These are phyloP conservation scores for Pachycephala philippinensis DNA, from an alignment of 2,113 vertebrate species.

Conservation along the genomic window DNA sequence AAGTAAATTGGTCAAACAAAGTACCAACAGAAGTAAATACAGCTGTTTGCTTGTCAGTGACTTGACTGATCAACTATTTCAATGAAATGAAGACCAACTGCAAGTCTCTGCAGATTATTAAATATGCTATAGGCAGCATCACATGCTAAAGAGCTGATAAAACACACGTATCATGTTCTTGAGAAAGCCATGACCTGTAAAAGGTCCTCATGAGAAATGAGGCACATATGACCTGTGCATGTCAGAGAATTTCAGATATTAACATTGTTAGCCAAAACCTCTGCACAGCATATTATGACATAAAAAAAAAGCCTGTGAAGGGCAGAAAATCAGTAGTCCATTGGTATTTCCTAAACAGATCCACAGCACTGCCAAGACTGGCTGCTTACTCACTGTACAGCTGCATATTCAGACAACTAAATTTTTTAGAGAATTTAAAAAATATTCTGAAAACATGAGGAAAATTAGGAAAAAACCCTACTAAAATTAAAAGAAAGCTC, in stretches of 20 bases:
- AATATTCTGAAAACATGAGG: neutral
- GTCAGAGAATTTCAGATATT: neutral
- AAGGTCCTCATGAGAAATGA: neutral
- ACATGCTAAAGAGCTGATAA: neutral
- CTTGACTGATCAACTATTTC: constrained; percentile 6
- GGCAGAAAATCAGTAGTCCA: neutral
- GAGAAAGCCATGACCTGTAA: neutral
- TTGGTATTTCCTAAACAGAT: neutral
- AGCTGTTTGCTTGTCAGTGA: neutral
- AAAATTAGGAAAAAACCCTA: neutral
- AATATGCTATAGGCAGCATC: neutral
- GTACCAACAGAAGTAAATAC: neutral
- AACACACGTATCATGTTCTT: neutral
- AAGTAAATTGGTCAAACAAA: constrained; percentile 29
- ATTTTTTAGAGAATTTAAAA: neutral
- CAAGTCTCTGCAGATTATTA: neutral
- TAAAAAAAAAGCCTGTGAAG: neutral
- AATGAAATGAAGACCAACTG: neutral
- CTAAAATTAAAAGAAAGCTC: neutral
- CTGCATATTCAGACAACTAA: neutral
- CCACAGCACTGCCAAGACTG: neutral
- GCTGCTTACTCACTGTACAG: neutral
- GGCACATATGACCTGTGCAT: neutral
- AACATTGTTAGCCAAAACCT: neutral
- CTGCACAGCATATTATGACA: neutral